Conservation (phyloP, 2,113 vertebrate species). For the Narcine bancroftii region DNA sequence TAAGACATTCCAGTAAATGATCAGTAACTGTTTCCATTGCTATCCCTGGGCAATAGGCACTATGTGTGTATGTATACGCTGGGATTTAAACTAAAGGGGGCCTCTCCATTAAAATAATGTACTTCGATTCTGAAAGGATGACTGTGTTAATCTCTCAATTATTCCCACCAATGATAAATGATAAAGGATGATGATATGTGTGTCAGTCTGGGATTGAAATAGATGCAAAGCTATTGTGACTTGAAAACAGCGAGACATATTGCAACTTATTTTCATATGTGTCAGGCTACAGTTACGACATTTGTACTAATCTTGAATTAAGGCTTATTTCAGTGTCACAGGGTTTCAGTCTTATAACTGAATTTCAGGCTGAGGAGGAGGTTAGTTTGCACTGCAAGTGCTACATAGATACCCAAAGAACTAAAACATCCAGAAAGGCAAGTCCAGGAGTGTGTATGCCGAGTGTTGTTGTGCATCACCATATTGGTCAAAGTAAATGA, state of each 20-base stretch:
- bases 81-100: neutral
- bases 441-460: neutral
- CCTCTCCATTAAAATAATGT: conserved; percentile 5
- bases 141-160: neutral
- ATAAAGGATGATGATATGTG: neutral
- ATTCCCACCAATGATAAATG: neutral
- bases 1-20: neutral
- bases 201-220: neutral
- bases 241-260: neutral
- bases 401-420: no score
- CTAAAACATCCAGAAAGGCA: neutral
- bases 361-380: neutral
- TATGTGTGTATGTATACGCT: neutral
- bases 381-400: neutral
- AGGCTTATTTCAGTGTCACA: neutral
- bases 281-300: neutral
- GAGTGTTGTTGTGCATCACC: neutral
- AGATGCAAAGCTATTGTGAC: neutral
- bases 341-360: neutral
- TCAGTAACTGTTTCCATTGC: conserved; percentile 1
- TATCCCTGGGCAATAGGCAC: conserved; percentile 14
- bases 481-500: neutral
- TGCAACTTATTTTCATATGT: neutral
- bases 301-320: neutral
- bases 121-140: neutral